Percentiles rank a stretch among this genome's conserved stretches.
phyloP scores from a whole-genome alignment of 92 coral and sea anemone genomes.

The Phenganax marumi region DNA sequence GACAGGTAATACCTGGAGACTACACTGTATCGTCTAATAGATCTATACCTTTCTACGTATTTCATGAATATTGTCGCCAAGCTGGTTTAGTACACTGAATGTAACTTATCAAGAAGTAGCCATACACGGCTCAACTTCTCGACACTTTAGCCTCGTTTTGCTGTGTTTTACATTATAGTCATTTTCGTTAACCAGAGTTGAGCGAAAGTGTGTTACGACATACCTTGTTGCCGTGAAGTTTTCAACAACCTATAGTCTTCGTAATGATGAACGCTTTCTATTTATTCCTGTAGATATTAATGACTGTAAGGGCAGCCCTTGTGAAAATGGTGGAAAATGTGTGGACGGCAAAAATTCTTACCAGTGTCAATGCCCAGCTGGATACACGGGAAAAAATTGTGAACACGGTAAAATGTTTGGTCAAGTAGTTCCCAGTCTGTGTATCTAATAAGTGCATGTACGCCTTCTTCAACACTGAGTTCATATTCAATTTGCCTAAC shows the following conservation, averaged over 20 bases:
- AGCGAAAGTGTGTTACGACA: too few species aligned
- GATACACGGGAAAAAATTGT: constrained; percentile 30
- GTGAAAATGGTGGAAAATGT: constrained; percentile 28
- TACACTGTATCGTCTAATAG: background rate
- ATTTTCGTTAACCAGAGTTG: too few species aligned
- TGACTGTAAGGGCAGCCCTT: constrained; percentile 11
- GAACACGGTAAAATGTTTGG: constrained; percentile 12
- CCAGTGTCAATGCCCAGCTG: constrained; percentile 14
- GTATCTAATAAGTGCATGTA: background rate
- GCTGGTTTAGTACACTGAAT: too few species aligned
- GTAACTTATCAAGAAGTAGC: background rate
- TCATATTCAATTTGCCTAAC: too few species aligned
- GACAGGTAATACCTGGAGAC: background rate
- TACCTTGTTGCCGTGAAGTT: too few species aligned
- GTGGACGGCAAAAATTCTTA: constrained; percentile 30
- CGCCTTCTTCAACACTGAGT: too few species aligned
- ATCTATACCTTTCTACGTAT: too few species aligned
- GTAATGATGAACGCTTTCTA: background rate
- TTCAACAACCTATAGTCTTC: too few species aligned
- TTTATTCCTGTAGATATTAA: constrained; percentile 8
- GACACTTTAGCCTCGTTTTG: too few species aligned
- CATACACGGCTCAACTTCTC: too few species aligned
- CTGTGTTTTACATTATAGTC: too few species aligned
- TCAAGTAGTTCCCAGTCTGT: background rate
- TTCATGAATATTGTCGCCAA: too few species aligned